Evolutionary conservation across 2,888 invertebrate genomes (phyloP).

Genomic region (Sphaeridia pumilis): DNA sequence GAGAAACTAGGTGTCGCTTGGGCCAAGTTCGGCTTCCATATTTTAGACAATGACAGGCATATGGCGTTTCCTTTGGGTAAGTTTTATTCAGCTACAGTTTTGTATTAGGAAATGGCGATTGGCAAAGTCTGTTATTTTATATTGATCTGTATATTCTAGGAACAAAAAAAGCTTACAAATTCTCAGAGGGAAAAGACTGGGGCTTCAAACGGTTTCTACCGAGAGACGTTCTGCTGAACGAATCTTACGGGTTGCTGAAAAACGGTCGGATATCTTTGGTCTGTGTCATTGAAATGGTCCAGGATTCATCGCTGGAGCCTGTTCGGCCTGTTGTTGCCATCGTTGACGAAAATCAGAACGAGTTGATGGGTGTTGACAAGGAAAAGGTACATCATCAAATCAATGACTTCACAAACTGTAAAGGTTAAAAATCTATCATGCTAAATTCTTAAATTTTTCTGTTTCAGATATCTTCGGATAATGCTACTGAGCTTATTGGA

Average conservation of each 20-base stretch:
- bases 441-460: no score
- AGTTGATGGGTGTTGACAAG: no score
- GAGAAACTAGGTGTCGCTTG: background rate
- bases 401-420: no score
- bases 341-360: no score
- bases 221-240: background rate
- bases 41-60: background rate
- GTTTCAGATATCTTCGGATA: no score
- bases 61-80: background rate
- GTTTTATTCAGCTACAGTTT: background rate
- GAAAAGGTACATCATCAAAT: no score
- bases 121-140: no score
- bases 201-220: background rate
- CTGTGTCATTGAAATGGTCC: background rate
- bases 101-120: background rate
- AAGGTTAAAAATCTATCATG: no score
- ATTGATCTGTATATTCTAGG: background rate
- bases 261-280: background rate
- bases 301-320: no score
- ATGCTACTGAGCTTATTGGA: no score
- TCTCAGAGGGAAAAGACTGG: background rate
- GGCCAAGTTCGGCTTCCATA: background rate
- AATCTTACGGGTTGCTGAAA: background rate
- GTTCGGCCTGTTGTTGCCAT: no score
- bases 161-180: background rate